phyloP scores from a whole-genome alignment of 2,888 invertebrate species.

The Papilio elwesi region DNA sequence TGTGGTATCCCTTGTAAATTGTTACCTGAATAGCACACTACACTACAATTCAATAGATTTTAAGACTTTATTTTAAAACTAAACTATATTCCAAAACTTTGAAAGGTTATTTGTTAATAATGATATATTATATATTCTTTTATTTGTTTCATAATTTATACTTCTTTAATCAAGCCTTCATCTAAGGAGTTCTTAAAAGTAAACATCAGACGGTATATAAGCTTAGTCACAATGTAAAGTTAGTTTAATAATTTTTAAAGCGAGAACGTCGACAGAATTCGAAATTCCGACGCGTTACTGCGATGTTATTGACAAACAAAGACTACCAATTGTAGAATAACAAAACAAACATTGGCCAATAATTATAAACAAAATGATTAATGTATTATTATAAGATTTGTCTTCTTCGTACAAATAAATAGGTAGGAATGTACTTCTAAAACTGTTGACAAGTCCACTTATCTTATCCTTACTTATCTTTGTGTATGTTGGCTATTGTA shows the following conservation, averaged over 20 bases:
- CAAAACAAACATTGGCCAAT: constrained; percentile 30
- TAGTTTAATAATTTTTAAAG: constrained; percentile 9
- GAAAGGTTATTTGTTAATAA: too few species aligned
- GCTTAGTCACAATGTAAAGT: not conserved
- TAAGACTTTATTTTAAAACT: too few species aligned
- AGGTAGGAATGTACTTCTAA: constrained; percentile 14
- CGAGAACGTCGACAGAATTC: constrained; percentile 7
- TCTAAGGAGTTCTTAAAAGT: not conserved
- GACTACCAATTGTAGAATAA: constrained; percentile 26
- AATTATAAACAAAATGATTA: constrained; percentile 28
- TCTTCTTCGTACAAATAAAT: not conserved
- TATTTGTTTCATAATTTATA: not conserved
- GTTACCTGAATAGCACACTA: constrained; percentile 16
- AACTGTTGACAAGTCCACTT: constrained; percentile 8
- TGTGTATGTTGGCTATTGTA: constrained; percentile 19
- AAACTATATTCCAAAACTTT: too few species aligned
- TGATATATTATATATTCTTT: too few species aligned
- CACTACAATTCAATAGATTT: not conserved
- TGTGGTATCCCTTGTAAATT: constrained; percentile 23
- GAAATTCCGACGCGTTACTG: constrained; percentile 22
- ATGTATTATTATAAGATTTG: constrained; percentile 14
- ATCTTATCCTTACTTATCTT: constrained; percentile 36
- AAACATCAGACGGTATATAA: not conserved
- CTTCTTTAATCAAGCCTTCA: not conserved
- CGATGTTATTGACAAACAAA: constrained; percentile 36